These are phyloP conservation scores for Papilio polytes DNA, from an alignment of 1,140 invertebrate species.

Conservation along the genomic window DNA sequence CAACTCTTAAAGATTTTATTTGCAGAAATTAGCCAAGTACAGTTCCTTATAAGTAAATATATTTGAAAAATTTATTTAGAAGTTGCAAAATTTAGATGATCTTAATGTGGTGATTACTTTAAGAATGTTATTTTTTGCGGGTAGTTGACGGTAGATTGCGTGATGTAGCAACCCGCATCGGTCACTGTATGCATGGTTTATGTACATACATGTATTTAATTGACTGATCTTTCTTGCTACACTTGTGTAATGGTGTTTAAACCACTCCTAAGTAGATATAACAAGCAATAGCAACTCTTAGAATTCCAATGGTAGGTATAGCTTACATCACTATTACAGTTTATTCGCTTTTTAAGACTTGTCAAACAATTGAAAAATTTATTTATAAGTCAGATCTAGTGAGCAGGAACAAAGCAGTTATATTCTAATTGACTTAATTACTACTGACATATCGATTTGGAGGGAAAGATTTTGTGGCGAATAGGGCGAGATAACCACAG, in stretches of 20 bases:
- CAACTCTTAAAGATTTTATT: not conserved
- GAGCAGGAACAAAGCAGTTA: too few species aligned
- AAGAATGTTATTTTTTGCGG: conserved; percentile 31
- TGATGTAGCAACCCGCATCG: conserved; percentile 14
- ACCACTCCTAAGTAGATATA: not conserved
- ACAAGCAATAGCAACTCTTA: not conserved
- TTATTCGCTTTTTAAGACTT: not conserved
- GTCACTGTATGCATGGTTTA: not conserved
- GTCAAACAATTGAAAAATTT: not conserved
- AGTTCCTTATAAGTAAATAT: not conserved
- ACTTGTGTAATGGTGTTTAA: not conserved
- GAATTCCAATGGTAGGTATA: not conserved
- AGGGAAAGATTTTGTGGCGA: not conserved
- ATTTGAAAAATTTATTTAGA: not conserved
- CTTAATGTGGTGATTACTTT: conserved; percentile 18
- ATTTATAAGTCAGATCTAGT: too few species aligned
- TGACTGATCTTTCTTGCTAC: conserved; percentile 19
- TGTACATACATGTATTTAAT: conserved; percentile 18
- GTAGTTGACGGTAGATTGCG: conserved; percentile 6
- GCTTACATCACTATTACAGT: not conserved
- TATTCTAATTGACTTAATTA: too few species aligned
- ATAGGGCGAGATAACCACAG: too few species aligned
- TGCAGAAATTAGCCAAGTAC: not conserved
- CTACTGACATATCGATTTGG: too few species aligned
- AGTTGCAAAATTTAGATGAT: conserved; percentile 30